These are phyloP conservation scores for Apotomis betuletana DNA, from an alignment of 2,888 invertebrate genomes.

Conservation along the genomic window DNA sequence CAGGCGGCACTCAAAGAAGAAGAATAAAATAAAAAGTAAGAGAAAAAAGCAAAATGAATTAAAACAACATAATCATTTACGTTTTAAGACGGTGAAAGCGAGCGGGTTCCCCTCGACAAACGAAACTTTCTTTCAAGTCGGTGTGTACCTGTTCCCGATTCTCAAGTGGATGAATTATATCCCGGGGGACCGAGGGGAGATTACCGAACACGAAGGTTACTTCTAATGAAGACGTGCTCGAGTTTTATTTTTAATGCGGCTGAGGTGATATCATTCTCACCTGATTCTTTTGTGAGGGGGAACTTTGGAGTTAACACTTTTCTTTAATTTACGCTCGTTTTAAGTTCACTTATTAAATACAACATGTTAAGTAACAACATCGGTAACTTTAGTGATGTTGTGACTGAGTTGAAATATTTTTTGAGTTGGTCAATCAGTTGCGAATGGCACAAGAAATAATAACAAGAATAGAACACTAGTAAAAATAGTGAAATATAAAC, in stretches of 20 bases:
- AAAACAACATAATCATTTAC: slow-evolving; percentile 83
- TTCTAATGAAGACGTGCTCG: slow-evolving; percentile 77
- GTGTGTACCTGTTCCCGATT: slow-evolving; percentile 79
- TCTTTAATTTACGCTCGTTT: slow-evolving; percentile 41
- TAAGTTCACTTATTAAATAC: slow-evolving; percentile 24
- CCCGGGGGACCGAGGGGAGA: slow-evolving; percentile 76
- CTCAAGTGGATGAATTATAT: slow-evolving; percentile 82
- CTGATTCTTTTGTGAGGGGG: slow-evolving; percentile 51
- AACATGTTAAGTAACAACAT: slow-evolving; percentile 16
- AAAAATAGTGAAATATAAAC: slow-evolving; percentile 48
- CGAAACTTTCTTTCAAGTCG: slow-evolving; percentile 81
- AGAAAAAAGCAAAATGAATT: slow-evolving; percentile 80
- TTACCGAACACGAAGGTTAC: slow-evolving; percentile 65
- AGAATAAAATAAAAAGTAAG: slow-evolving; percentile 72
- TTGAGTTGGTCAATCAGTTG: slow-evolving; percentile 22
- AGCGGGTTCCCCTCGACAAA: slow-evolving; percentile 76
- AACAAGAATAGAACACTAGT: slow-evolving; percentile 46
- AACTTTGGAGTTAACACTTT: slow-evolving; percentile 44
- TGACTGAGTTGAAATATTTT: slow-evolving; percentile 3
- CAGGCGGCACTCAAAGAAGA: slow-evolving; percentile 78
- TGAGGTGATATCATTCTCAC: slow-evolving; percentile 72
- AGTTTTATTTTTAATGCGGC: slow-evolving; percentile 73
- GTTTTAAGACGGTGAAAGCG: slow-evolving; percentile 75
- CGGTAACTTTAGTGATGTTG: slow-evolving; percentile 7
- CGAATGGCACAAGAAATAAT: slow-evolving; percentile 46